Evolutionary conservation across 2,888 invertebrate species (phyloP).

Genomic region (Lymantria monacha): DNA sequence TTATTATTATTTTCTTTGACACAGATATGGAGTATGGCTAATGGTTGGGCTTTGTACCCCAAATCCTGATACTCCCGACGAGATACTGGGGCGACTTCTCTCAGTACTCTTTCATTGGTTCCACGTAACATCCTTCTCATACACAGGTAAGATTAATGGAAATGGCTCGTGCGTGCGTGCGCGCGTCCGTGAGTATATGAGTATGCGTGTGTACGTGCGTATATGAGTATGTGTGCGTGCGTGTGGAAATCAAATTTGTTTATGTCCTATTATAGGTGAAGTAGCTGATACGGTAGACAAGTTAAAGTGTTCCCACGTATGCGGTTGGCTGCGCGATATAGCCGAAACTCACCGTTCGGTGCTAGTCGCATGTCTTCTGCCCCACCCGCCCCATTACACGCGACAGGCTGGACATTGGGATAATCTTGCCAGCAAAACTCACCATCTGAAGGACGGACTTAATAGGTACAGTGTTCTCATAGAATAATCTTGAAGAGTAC

Average conservation of each 20-base stretch:
- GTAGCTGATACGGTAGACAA: conserved; percentile 94
- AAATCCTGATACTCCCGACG: conserved; percentile 88
- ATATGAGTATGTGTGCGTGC: too few species aligned
- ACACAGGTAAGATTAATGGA: conserved; percentile 86
- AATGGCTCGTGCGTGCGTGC: neutral
- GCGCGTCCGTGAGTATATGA: too few species aligned
- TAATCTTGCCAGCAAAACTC: conserved; percentile 91
- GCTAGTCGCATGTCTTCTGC: conserved; percentile 95
- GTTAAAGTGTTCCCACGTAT: conserved; percentile 95
- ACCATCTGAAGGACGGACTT: conserved; percentile 96
- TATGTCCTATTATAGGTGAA: conserved; percentile 82
- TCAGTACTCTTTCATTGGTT: conserved; percentile 99
- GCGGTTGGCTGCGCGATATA: conserved; percentile 93
- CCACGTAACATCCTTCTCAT: conserved; percentile 97
- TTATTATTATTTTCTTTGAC: neutral
- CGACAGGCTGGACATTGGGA: conserved; percentile 98
- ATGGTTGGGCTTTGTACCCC: conserved; percentile 96
- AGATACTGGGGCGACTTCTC: conserved; percentile 93
- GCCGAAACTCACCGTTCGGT: conserved; percentile 92
- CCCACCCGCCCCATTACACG: conserved; percentile 97
- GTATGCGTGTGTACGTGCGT: too few species aligned
- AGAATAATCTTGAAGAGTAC: too few species aligned
- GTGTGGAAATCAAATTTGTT: too few species aligned
- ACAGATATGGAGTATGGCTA: conserved; percentile 97
- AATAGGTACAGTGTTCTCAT: conserved; percentile 74